Base-by-base conservation (phyloP, 1,140 invertebrate species). In the Rhynchophorus ferrugineus region DNA sequence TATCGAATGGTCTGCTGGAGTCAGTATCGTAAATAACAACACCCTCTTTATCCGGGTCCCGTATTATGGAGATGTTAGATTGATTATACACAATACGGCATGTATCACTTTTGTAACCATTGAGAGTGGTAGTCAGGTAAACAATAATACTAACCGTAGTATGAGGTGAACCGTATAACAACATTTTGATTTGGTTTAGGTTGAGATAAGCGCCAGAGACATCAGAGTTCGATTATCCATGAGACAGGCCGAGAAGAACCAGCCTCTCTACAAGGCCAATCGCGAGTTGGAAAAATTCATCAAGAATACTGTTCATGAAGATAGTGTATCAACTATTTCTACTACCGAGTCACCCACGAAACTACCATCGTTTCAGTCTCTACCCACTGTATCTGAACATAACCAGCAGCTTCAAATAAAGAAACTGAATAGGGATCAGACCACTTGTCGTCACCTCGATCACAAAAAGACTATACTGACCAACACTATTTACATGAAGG, bases 161-260 rank as follows among this genome's bases (percentile, higher is more conserved):
- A 11, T 8, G 5, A 5, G 14, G 3, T 37, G 11, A 29, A 11
- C 5, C 24, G 24, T 6, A 5, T 6, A 29, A 29, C 24, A 11
- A 5, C 24, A 29, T 29, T 39, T 11, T 49, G 8, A 45, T 56
- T 39, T 49, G 36, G 44, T 58, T n/a, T 66, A 79, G 60, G 73
- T 78, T 1, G 84, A 87, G 69, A 75, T 87, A 7, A 83, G 80
- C 7, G 83, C 83, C 3, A 77, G 77, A 51, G 84, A 86, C 58
- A 82, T 88, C 22, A 72, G 84, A 58, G 78, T 74, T 49, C 65
- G 81, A 43, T 70, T 83, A 5, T 64, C 66, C 8, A 29, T 56
- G 58, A 45, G 46, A 19, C 49, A 56, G 20, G 54, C 5, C n/a
- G 46, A 49, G 8, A 44, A 36, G 19, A 34, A 2, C 1, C 8